A percentile compares a stretch with the other conserved stretches of the same genome.
phyloP scores from a whole-genome alignment of 2,797 vertebrate species.

The Acrocephalus scirpaceus region DNA sequence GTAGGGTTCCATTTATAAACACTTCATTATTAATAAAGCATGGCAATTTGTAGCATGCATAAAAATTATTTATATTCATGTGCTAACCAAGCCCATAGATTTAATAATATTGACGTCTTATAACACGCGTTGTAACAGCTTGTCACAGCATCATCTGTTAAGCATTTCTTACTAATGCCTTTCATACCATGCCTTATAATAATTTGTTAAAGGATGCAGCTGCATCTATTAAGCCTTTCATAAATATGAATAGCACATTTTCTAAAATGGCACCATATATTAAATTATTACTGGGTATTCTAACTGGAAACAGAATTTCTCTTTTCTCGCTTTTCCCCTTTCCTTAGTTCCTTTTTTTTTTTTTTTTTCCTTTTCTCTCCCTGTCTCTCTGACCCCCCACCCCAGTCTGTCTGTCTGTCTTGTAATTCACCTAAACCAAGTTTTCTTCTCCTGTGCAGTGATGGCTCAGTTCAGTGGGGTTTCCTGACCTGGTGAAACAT shows the following conservation, averaged over 20 bases:
- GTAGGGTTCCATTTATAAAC: slow-evolving; percentile 70
- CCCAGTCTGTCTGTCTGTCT: not conserved
- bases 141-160: slow-evolving; percentile 81
- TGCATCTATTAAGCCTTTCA: slow-evolving; percentile 77
- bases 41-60: slow-evolving; percentile 71
- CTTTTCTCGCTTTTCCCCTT: not conserved
- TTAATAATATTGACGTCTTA: slow-evolving; percentile 83
- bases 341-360: not conserved
- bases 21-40: slow-evolving; percentile 74
- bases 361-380: not conserved
- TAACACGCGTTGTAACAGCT: slow-evolving; percentile 77
- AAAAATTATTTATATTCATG: slow-evolving; percentile 80
- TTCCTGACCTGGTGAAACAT: not conserved
- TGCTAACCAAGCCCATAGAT: slow-evolving; percentile 79
- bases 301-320: slow-evolving; percentile 63
- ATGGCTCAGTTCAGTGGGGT: not conserved
- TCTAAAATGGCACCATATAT: slow-evolving; percentile 75
- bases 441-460: not conserved
- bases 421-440: not conserved
- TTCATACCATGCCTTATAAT: slow-evolving; percentile 78
- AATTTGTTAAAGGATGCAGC: slow-evolving; percentile 79
- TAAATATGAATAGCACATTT: slow-evolving; percentile 78
- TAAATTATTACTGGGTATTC: slow-evolving; percentile 71
- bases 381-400: fast-evolving
- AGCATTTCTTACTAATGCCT: slow-evolving; percentile 80